Percentiles rank a stretch among this genome's conserved stretches.
phyloP scores from a whole-genome alignment of 2,797 vertebrate species.

The Sebastes jordani region DNA sequence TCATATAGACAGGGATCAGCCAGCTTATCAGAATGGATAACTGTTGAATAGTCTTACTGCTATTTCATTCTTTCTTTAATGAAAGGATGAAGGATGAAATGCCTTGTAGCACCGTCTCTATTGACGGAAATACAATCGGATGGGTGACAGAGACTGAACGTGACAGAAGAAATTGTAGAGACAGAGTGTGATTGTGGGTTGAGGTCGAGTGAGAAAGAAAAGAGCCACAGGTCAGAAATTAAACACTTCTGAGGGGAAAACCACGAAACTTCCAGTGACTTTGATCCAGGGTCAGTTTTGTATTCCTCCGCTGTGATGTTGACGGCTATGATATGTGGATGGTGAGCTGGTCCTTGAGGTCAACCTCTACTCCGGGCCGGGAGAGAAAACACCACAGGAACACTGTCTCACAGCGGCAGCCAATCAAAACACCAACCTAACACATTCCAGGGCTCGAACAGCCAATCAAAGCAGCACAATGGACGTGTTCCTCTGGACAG shows the following conservation, averaged over 20 bases:
- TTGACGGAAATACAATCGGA: background rate
- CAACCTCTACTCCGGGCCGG: conserved; percentile 32
- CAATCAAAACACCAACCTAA: conserved; percentile 67
- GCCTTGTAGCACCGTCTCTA: background rate
- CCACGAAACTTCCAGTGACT: conserved; percentile 20
- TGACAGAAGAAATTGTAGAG: background rate
- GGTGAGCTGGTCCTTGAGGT: conserved; percentile 50
- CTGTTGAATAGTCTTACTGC: background rate
- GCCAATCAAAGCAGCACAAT: conserved; percentile 68
- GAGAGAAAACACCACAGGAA: conserved; percentile 44
- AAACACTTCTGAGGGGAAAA: conserved; percentile 44
- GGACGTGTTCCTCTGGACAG: conserved; percentile 41
- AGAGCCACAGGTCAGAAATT: conserved; percentile 18
- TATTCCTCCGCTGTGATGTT: conserved; percentile 46
- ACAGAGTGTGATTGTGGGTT: background rate
- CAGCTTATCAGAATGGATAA: background rate
- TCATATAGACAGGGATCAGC: background rate
- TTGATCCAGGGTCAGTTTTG: conserved; percentile 40
- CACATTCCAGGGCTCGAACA: conserved; percentile 58
- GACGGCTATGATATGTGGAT: conserved; percentile 27
- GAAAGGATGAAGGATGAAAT: background rate
- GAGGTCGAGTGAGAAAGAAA: background rate
- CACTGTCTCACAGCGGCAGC: conserved; percentile 47
- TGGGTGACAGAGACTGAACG: background rate
- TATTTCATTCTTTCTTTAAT: background rate